Conservation (phyloP, 1,140 invertebrate genomes). For the Sinonovacula constricta region DNA sequence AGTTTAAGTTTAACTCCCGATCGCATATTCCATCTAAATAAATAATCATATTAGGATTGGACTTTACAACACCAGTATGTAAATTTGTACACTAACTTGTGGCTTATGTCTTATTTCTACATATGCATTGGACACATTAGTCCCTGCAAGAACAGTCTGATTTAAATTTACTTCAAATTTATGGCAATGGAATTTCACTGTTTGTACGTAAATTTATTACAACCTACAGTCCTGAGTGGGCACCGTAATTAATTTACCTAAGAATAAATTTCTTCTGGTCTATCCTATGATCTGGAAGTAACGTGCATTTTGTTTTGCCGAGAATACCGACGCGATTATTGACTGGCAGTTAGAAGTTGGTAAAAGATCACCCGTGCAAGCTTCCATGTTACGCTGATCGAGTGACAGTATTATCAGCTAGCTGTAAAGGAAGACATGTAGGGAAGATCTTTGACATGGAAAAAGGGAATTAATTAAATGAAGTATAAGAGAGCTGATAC, state of each 20-base stretch:
- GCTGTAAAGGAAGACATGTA: not conserved
- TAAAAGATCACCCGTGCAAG: no score
- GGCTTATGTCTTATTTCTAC: no score
- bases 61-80: no score
- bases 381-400: not conserved
- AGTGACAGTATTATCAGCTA: not conserved
- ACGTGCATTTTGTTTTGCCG: not conserved
- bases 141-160: no score
- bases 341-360: no score
- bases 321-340: not conserved
- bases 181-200: no score
- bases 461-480: constrained; percentile 1
- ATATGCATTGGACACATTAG: no score
- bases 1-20: no score
- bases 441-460: not conserved
- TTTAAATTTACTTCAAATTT: no score
- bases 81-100: no score
- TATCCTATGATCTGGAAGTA: not conserved
- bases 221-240: not conserved
- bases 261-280: not conserved
- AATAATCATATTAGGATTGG: no score
- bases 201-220: not conserved
- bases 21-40: no score
- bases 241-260: not conserved
- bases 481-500: not conserved